Percentiles rank a stretch among this genome's conserved stretches.
Evolutionary conservation across 1,140 invertebrate species (phyloP).

Genomic region (Leptonema lineaticorne): DNA sequence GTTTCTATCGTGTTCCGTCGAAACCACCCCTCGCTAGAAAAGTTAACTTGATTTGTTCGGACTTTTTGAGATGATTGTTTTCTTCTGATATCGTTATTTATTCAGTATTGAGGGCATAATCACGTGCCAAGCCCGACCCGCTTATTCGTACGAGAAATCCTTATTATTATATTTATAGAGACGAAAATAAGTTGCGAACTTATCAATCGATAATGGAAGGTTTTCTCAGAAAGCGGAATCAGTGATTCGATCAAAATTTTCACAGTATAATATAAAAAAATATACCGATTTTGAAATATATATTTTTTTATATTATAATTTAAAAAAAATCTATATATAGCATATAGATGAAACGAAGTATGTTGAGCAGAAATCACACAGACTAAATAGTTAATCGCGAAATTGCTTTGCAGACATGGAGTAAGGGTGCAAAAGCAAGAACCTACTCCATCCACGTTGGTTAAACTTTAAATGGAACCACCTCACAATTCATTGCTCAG

Average conservation of each 20-base stretch:
- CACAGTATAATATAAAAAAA: no score
- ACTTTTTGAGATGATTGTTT: slow-evolving; percentile 41
- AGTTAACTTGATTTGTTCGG: slow-evolving; percentile 40
- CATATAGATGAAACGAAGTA: not conserved
- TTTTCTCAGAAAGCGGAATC: no score
- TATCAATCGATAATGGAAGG: not conserved
- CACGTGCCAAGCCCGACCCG: slow-evolving; percentile 36
- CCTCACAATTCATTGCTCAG: slow-evolving; percentile 25
- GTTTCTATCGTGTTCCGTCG: no score
- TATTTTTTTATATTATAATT: not conserved
- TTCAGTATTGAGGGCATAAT: slow-evolving; percentile 33
- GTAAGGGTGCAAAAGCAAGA: slow-evolving; percentile 8
- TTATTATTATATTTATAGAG: not conserved
- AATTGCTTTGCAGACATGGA: slow-evolving; percentile 16
- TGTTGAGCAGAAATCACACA: not conserved
- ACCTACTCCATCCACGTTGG: not conserved
- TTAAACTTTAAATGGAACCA: slow-evolving; percentile 29
- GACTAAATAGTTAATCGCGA: slow-evolving; percentile 15
- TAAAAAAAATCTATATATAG: not conserved
- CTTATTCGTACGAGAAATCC: not conserved
- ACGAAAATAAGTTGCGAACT: not conserved
- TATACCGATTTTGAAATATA: not conserved
- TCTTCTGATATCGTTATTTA: slow-evolving; percentile 32
- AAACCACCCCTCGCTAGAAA: no score
- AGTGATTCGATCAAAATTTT: no score